Evolutionary conservation across 2,888 invertebrate species (phyloP).

Genomic region (Zonitis immaculata): DNA sequence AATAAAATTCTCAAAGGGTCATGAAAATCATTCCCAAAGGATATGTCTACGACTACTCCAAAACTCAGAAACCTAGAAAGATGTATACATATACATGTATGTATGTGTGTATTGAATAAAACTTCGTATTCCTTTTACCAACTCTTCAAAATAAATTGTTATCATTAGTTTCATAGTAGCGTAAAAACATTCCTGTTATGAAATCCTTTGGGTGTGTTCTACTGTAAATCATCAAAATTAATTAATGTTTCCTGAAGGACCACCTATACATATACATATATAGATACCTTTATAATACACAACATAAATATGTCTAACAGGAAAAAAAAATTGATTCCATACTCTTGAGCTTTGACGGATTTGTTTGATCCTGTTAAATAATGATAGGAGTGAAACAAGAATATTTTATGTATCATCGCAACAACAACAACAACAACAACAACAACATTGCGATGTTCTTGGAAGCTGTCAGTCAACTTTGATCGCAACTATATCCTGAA

Average conservation of each 20-base stretch:
- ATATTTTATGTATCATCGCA: not conserved
- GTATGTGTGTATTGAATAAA: not conserved
- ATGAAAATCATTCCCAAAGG: too few relatives aligned
- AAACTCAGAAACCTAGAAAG: too few relatives aligned
- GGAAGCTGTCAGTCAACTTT: constrained; percentile 18
- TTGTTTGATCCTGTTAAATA: not conserved
- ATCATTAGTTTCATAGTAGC: not conserved
- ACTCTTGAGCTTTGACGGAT: not conserved
- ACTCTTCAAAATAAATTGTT: not conserved
- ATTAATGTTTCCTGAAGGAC: not conserved
- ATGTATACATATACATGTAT: not conserved
- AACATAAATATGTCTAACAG: too few relatives aligned
- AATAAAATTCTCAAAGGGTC: not conserved
- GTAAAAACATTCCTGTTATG: not conserved
- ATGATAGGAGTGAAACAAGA: not conserved
- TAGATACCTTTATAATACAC: too few relatives aligned
- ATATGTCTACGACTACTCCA: too few relatives aligned
- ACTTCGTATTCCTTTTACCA: not conserved
- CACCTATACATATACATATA: not conserved
- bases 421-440: constrained; percentile 4
- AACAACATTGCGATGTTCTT: constrained; percentile 8
- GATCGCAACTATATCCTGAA: constrained; percentile 11
- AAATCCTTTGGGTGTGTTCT: not conserved
- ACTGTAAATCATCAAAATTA: not conserved
- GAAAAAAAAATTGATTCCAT: too few relatives aligned